Evolutionary conservation across 2,888 invertebrate species (phyloP).

Genomic region (Mythimna pallens): DNA sequence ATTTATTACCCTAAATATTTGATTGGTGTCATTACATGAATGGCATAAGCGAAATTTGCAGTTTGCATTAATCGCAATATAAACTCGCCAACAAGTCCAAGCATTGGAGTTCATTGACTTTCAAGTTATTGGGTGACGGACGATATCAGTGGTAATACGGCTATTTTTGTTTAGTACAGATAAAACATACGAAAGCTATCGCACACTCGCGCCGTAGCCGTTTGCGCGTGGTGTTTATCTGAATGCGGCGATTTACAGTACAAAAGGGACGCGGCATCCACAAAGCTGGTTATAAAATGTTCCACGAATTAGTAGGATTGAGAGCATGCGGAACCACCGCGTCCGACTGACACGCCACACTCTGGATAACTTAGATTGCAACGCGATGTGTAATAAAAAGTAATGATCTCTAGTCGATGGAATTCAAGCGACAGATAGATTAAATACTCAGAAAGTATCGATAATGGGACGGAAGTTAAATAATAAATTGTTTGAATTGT

Average conservation of each 20-base stretch:
- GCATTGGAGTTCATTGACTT: conserved; percentile 62
- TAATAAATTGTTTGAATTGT: conserved; percentile 20
- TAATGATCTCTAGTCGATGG: conserved; percentile 53
- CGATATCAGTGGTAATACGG: conserved; percentile 35
- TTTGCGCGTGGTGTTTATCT: conserved; percentile 50
- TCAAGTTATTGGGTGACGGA: conserved; percentile 50
- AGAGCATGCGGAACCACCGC: conserved; percentile 82
- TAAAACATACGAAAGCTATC: conserved; percentile 54
- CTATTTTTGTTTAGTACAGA: conserved; percentile 54
- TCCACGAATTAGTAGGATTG: conserved; percentile 78
- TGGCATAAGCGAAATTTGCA: conserved; percentile 27
- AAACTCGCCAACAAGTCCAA: conserved; percentile 14
- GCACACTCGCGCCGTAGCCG: conserved; percentile 27
- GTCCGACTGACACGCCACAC: conserved; percentile 84
- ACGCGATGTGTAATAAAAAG: conserved; percentile 60
- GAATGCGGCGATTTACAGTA: conserved; percentile 55
- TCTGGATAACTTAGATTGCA: conserved; percentile 65
- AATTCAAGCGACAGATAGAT: conserved; percentile 51
- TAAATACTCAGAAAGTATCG: conserved; percentile 47
- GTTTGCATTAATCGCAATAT: conserved; percentile 25
- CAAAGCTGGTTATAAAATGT: conserved; percentile 68
- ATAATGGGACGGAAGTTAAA: conserved; percentile 41
- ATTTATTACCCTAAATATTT: conserved; percentile 50
- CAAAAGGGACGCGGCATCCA: conserved; percentile 63
- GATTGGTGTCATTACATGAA: conserved; percentile 16